Evolutionary conservation across 2,888 invertebrate genomes (phyloP), one percentile per base, ranked within the genome.

Genomic region (Drosophila melanosoma): DNA sequence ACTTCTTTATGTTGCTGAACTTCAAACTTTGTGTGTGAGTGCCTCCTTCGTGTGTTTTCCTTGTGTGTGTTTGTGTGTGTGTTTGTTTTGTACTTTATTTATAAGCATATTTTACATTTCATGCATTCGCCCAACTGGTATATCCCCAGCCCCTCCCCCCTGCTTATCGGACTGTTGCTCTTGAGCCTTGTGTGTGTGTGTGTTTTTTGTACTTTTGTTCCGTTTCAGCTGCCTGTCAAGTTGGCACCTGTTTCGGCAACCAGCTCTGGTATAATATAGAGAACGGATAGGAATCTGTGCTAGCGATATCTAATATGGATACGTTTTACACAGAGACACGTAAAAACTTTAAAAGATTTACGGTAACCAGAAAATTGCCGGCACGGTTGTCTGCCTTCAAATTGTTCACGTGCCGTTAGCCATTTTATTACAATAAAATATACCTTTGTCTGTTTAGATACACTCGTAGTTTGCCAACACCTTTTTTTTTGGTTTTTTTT

Each of bases 21-120:
- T 85, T 85, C 86, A 87, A 89, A 89, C 68, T 74, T 80, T 62
- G 32, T 48, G n/a, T 53, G 35, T 35, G 29, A 12, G 35, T 53
- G 35, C 20, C 63, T 26, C n/a, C 38, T 12, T 33, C 15, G 29
- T 26, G 38, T 54, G 23, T 1, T 45, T 20, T 12, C 12, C 3
- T 3, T 56, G 40, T 59, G 20, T 56, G 35, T 63, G 40, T n/a
- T n/a, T 57, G 26, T 26, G 42, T 53, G 42, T 64, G 29, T 48
- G 26, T 61, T 23, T 32, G 29, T 45, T 59, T 72, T 75, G 81
- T 78, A 76, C 72, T 72, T 70, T 68, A 62, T 70, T 76, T 71
- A 76, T 80, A 89, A 87, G 81, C 87, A 87, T 87, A 87, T 87
- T 87, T 89, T 89, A 87, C 86, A 67, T 84, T 85, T 89, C 88